These are phyloP conservation scores for Fopius arisanus DNA, from an alignment of 1,140 invertebrate genomes.

Conservation along the genomic window DNA sequence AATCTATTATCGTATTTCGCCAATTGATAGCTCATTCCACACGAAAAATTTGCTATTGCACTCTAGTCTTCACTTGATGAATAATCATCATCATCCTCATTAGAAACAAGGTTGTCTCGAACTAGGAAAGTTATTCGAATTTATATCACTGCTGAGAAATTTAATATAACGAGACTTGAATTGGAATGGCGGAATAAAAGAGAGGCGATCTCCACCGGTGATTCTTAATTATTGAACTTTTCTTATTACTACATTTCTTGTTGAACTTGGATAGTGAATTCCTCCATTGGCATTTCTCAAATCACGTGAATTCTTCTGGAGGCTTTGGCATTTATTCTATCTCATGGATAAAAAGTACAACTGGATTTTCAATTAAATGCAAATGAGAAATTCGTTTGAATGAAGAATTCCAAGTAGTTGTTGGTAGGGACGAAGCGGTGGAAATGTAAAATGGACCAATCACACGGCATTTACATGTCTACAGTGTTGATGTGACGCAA, in stretches of 20 bases:
- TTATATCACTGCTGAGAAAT: slow-evolving; percentile 23
- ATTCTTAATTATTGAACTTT: slow-evolving; percentile 36
- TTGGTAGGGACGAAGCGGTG: too few species aligned
- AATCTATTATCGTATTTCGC: too few species aligned
- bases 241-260: slow-evolving; percentile 29
- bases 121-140: neutral
- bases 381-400: too few species aligned
- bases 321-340: neutral
- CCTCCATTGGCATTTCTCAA: slow-evolving; percentile 10
- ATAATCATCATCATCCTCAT: too few species aligned
- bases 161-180: slow-evolving; percentile 32
- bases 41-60: too few species aligned
- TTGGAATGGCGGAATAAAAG: slow-evolving; percentile 19
- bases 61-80: too few species aligned
- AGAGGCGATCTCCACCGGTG: neutral
- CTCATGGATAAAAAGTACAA: neutral
- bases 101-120: too few species aligned
- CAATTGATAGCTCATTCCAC: too few species aligned
- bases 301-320: slow-evolving; percentile 8
- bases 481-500: neutral
- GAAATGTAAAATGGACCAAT: too few species aligned
- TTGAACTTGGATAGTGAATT: neutral
- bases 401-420: too few species aligned
- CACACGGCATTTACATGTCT: neutral
- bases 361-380: neutral